Evolutionary conservation across 2,113 vertebrate species (phyloP).

Genomic region (Pleuronectes platessa): DNA sequence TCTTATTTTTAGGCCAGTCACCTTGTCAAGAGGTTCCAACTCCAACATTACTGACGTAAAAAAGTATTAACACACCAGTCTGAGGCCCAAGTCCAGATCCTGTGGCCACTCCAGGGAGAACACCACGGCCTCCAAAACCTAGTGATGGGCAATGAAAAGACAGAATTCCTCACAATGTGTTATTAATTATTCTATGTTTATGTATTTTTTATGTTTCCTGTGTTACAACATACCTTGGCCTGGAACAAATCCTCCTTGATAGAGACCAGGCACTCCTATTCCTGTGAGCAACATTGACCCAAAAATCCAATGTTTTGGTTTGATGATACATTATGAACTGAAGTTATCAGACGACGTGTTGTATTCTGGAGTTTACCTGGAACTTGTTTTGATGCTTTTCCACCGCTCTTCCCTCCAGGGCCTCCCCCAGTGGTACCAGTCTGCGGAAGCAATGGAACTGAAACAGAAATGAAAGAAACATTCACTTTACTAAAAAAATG

Average conservation of each 20-base stretch:
- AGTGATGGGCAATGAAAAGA: neutral
- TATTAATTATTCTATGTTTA: neutral
- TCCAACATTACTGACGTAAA: neutral
- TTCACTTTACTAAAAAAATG: no score
- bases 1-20: neutral
- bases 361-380: slow-evolving; percentile 68
- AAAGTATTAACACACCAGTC: slow-evolving; percentile 53
- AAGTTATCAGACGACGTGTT: neutral
- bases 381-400: slow-evolving; percentile 77
- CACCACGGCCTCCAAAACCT: slow-evolving; percentile 78
- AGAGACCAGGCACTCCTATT: slow-evolving; percentile 76
- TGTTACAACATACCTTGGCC: slow-evolving; percentile 63
- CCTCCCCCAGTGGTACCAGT: slow-evolving; percentile 62
- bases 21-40: neutral
- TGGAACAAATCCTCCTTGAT: slow-evolving; percentile 77
- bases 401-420: slow-evolving; percentile 60
- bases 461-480: slow-evolving; percentile 2
- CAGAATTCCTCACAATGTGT: neutral
- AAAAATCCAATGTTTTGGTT: slow-evolving; percentile 2
- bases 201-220: neutral
- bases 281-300: slow-evolving; percentile 42
- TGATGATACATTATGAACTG: neutral
- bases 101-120: slow-evolving; percentile 78
- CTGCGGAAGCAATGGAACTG: slow-evolving; percentile 66
- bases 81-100: slow-evolving; percentile 75